Evolutionary conservation across 2,797 vertebrate species (phyloP), one percentile per base, ranked within the genome.

Genomic region (Paramormyrops hopkinsi): DNA sequence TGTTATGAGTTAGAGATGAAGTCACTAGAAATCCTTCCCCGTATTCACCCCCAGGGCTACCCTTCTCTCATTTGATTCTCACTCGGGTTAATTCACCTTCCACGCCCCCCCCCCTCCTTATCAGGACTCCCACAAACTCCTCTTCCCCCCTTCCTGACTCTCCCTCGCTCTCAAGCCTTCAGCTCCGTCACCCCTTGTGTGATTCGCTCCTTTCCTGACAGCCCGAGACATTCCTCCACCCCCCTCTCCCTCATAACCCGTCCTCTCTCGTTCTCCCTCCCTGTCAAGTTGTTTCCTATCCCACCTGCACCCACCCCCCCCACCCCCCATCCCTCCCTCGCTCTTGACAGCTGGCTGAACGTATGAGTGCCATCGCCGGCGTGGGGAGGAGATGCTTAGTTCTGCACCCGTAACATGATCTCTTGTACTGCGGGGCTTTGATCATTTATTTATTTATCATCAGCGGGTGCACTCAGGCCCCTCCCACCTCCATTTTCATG

Each of bases 1-100:
- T 65, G 22, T 41, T 82, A 73, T 73, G 69, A 25, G 59, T 0
- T 1, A 83, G 73, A 48, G 6, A 53, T 7, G 54, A 91, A 95
- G 95, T 95, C 91, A 95, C 92, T 91, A 88, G 92, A 94, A 91
- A 92, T 93, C 92, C 93, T 93, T 8, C 53, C 50, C 89, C n/a
- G 12, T 29, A 83, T 46, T 91, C 76, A 89, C 85, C 88, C 89
- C 83, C 85, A 88, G 37, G 88, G 88, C 87, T 91, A 91, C 85
- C 90, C 90, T 91, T 93, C 91, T n/a, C 22, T 19, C 25, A 14
- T 54, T 44, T 11, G 51, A 22, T 65, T 65, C 44, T 17, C 9
- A 44, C 46, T n/a, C 25, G 17, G 29, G 12, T 2, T 29, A 54
- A 54, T 54, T 76, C 33, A 76, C 84, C 37, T 37, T 29, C 8